A percentile compares a stretch with the other conserved stretches of the same genome.
Conservation (phyloP, 2,797 vertebrate genomes). For the Microtus agrestis region DNA sequence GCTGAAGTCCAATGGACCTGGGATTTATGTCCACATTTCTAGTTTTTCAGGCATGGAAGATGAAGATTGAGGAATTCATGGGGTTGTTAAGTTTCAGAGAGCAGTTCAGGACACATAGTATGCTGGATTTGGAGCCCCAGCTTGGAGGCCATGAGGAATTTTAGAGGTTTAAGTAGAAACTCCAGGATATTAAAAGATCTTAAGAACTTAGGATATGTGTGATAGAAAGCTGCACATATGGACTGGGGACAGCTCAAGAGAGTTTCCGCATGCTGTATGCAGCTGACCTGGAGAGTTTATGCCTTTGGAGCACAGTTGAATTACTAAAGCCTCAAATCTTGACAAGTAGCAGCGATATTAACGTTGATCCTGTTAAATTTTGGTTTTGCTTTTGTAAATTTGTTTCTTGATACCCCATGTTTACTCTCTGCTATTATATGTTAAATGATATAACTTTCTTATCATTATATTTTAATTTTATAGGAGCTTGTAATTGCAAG, state of each 20-base stretch:
- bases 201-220: background rate
- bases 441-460: background rate
- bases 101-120: background rate
- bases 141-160: background rate
- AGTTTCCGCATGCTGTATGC: background rate
- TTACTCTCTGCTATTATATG: background rate
- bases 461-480: background rate
- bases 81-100: background rate
- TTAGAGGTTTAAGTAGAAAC: background rate
- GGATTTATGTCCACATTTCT: background rate
- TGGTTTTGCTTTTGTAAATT: background rate
- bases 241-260: too few species aligned
- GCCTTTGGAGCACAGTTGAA: background rate
- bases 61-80: background rate
- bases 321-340: background rate
- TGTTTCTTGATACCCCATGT: background rate
- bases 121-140: background rate
- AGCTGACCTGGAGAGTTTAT: background rate
- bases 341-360: background rate
- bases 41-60: background rate
- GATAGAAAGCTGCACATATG: background rate
- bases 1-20: background rate
- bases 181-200: background rate
- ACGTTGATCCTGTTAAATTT: background rate
- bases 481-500: background rate